Evolutionary conservation across 2,113 vertebrate genomes (phyloP).

Genomic region (Alectura lathami): DNA sequence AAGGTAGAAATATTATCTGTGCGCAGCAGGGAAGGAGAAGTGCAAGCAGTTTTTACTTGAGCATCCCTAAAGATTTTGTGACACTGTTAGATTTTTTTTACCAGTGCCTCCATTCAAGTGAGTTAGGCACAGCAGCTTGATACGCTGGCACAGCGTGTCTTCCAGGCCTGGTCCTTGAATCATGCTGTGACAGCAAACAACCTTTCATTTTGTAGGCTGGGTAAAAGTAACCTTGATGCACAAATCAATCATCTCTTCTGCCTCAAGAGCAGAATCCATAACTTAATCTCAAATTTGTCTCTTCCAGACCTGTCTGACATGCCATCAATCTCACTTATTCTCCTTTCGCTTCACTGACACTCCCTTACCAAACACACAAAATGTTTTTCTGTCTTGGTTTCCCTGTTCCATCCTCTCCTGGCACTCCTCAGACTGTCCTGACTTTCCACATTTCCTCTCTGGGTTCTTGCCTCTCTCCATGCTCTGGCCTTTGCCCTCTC

Average conservation of each 20-base stretch:
- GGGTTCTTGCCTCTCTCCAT: background rate
- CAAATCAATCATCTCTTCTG: background rate
- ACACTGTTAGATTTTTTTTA: background rate
- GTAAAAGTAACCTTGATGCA: background rate
- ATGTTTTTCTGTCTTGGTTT: background rate
- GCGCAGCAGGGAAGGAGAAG: background rate
- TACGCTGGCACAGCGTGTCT: background rate
- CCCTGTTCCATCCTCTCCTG: background rate
- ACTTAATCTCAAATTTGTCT: background rate
- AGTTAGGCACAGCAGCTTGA: background rate
- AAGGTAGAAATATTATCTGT: background rate
- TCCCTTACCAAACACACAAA: background rate
- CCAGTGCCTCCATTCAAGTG: background rate
- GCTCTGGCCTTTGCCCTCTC: background rate
- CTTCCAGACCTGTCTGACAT: background rate
- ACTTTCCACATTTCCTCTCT: background rate
- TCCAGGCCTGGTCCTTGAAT: background rate
- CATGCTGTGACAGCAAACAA: background rate
- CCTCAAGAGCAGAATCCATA: background rate
- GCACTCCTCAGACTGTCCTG: background rate
- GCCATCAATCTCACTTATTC: background rate
- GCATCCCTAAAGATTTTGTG: background rate
- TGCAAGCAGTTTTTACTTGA: background rate
- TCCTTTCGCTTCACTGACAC: background rate
- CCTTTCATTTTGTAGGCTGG: background rate